Base-by-base conservation (phyloP, 1,140 invertebrate genomes). In the Aethina tumida region DNA sequence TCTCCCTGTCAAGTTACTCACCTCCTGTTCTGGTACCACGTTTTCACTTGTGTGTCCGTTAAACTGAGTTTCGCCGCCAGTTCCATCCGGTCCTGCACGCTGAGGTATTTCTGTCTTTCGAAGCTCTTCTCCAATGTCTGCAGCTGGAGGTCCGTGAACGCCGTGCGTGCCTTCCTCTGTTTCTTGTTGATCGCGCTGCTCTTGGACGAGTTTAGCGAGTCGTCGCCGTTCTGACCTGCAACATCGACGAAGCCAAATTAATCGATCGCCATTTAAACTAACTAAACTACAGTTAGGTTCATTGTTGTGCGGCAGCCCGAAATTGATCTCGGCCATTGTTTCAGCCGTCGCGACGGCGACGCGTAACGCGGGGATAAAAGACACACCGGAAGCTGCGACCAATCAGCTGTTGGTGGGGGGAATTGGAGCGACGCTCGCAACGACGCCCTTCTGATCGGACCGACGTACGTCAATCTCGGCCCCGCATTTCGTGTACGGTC, bases 11-110 rank as follows among this genome's bases (percentile, higher is more conserved):
- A 15, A 15, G 18, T 10, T 30, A 12, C 74, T 71, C 64, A 97
- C 92, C 95, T 81, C 74, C 95, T 75, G 63, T 98, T 98, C 66
- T 98, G 95, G 64, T 97, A 98, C 95, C 95, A 98, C 38, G 95
- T 98, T 66, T 98, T 98, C 50, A 98, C 95, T 75, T 99, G 96
- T 8, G 95, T 98, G 62, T 99, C 96, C 5, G 89, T 94, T 15
- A 99, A 73, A 41, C 90, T 89, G 21, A 99, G 72, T 63, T 95
- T 94, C 17, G 92, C 86, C 0, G 96, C 96, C 41, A 99, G 67
- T 68, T 98, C 94, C 88, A 98, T 96, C 39, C 96, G 72, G 62
- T 99, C 96, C 59, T 98, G 94, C 4, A 99, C 96, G 53, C 89
- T 95, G 15, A 99, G 76, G 70, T 99, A 99, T 64, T 98, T 99